Conservation (phyloP, 2,797 vertebrate species). For the Loris lydekkerianus region DNA sequence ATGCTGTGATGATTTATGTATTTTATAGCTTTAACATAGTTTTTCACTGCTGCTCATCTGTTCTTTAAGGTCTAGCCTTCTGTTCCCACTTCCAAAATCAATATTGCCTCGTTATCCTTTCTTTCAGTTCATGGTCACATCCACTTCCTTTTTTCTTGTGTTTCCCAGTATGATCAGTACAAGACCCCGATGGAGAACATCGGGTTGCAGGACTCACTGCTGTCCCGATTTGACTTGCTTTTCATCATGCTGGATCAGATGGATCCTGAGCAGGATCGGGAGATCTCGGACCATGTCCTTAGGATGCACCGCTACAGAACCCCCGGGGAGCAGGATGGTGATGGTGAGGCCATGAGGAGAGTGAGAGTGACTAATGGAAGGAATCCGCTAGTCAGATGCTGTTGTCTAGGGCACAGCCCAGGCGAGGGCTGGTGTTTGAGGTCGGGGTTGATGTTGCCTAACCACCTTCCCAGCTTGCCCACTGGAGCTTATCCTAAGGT, state of each 20-base stretch:
- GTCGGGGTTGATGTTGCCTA: background rate
- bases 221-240: slow-evolving; percentile 98
- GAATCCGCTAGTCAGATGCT: rapidly evolving
- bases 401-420: rapidly evolving
- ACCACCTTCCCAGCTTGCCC: background rate
- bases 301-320: slow-evolving; percentile 97
- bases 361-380: background rate
- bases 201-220: slow-evolving; percentile 97
- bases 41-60: background rate
- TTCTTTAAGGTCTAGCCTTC: background rate
- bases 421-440: background rate
- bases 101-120: background rate
- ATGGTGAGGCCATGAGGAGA: slow-evolving; percentile 87
- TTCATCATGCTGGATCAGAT: slow-evolving; percentile 99
- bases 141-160: background rate
- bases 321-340: slow-evolving; percentile 95
- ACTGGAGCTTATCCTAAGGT: background rate
- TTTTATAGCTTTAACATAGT: background rate
- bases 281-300: slow-evolving; percentile 97
- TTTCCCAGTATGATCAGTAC: slow-evolving; percentile 96
- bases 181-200: slow-evolving; percentile 99
- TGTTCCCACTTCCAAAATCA: background rate
- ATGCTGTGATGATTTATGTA: background rate
- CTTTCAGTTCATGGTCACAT: background rate
- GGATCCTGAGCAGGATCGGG: slow-evolving; percentile 96